Evolutionary conservation across 2,797 vertebrate genomes (phyloP).

Genomic region (Phataginus tricuspis): DNA sequence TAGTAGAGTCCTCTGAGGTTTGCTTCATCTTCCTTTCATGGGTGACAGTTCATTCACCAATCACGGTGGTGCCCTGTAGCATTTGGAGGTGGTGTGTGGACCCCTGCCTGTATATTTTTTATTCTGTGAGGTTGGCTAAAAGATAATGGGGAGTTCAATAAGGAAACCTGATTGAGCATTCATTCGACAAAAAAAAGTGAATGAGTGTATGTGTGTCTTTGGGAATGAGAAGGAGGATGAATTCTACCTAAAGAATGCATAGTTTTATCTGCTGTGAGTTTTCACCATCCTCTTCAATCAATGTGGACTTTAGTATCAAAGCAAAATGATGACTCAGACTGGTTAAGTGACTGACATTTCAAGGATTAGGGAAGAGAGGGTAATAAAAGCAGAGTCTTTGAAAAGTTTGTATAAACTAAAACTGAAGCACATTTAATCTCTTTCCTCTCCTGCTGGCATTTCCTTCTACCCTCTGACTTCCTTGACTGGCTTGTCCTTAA

Average conservation of each 20-base stretch:
- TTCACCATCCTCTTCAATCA: not conserved
- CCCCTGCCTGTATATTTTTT: not conserved
- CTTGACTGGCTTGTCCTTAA: not conserved
- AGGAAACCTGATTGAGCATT: not conserved
- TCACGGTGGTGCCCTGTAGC: not conserved
- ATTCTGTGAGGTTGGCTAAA: conserved; percentile 10
- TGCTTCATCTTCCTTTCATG: not conserved
- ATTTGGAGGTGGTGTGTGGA: not conserved
- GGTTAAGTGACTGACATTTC: not conserved
- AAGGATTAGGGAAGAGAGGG: not conserved
- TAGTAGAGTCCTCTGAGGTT: not conserved
- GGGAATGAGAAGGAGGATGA: not conserved
- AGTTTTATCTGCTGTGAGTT: not conserved
- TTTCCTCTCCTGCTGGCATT: not conserved
- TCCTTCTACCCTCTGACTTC: not conserved
- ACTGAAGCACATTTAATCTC: not conserved
- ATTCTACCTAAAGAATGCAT: not conserved
- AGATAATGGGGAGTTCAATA: not conserved
- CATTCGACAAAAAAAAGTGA: not conserved
- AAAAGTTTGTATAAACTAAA: not conserved
- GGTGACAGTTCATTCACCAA: not conserved
- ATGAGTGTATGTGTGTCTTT: not conserved
- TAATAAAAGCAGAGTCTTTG: not conserved
- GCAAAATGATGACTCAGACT: conserved; percentile 3
- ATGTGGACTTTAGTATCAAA: not conserved